Evolutionary conservation across 2,797 vertebrate genomes (phyloP).

Genomic region (Anomalospiza imberbis): DNA sequence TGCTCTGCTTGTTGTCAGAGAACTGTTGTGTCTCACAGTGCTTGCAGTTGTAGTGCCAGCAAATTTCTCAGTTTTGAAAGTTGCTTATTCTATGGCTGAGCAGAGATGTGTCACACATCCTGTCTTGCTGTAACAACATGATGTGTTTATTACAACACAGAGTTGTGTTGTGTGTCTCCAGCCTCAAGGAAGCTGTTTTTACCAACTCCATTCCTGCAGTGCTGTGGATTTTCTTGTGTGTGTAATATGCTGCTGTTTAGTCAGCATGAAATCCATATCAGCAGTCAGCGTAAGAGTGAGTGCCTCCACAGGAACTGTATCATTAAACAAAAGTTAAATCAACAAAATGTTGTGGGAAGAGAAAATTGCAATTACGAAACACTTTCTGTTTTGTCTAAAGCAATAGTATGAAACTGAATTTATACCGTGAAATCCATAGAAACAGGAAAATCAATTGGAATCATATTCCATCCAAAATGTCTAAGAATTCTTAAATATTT

Average conservation of each 20-base stretch:
- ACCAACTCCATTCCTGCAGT: background rate
- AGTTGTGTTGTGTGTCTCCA: background rate
- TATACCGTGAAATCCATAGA: background rate
- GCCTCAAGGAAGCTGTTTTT: background rate
- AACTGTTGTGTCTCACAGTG: background rate
- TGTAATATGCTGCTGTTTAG: background rate
- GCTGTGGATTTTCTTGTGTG: background rate
- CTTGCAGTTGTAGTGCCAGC: background rate
- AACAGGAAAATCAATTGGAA: background rate
- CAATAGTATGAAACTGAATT: background rate
- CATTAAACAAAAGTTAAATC: background rate
- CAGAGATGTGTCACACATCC: background rate
- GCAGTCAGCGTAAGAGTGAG: background rate
- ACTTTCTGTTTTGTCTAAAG: background rate
- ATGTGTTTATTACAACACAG: background rate
- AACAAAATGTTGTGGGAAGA: background rate
- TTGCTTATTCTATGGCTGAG: background rate
- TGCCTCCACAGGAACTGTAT: background rate
- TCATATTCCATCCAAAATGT: background rate
- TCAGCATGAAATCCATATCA: background rate
- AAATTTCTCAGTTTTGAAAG: background rate
- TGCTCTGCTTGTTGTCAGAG: conserved; percentile 3
- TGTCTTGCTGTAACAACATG: background rate
- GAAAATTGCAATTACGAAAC: background rate
- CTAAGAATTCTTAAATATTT: background rate